phyloP scores from a whole-genome alignment of 1,140 invertebrate species.

The Calliopsis andreniformis region DNA sequence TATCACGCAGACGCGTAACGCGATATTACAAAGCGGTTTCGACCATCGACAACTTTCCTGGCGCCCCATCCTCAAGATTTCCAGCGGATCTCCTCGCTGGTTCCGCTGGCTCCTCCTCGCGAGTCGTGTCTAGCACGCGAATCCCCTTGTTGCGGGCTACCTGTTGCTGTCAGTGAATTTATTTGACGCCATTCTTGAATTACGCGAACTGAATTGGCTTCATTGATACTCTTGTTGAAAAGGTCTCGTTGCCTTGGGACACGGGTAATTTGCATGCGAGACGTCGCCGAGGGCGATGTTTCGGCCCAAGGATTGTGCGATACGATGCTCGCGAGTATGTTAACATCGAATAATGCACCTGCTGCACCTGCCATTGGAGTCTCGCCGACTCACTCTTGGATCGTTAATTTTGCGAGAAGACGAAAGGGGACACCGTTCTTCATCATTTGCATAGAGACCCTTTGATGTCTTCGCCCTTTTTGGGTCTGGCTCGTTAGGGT shows the following conservation, averaged over 20 bases:
- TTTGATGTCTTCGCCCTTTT: no score
- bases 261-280: conserved; percentile 26
- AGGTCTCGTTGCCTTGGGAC: no score
- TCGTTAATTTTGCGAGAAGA: conserved; percentile 41
- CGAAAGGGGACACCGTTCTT: not conserved
- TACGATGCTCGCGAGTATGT: conserved; percentile 17
- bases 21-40: conserved; percentile 53
- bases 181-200: not conserved
- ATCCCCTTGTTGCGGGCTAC: conserved; percentile 5
- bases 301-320: not conserved
- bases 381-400: not conserved
- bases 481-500: no score
- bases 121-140: not conserved
- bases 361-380: conserved; percentile 20
- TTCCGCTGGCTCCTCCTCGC: not conserved
- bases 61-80: conserved; percentile 13
- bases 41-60: not conserved
- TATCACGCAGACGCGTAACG: conserved; percentile 57
- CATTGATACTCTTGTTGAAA: not conserved
- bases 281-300: not conserved
- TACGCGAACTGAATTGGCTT: no score
- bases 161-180: conserved; percentile 37
- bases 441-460: not conserved
- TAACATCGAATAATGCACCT: conserved; percentile 23
- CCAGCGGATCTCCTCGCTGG: not conserved